phyloP scores from a whole-genome alignment of 1,140 invertebrate genomes.

The Zeugodacus cucurbitae region DNA sequence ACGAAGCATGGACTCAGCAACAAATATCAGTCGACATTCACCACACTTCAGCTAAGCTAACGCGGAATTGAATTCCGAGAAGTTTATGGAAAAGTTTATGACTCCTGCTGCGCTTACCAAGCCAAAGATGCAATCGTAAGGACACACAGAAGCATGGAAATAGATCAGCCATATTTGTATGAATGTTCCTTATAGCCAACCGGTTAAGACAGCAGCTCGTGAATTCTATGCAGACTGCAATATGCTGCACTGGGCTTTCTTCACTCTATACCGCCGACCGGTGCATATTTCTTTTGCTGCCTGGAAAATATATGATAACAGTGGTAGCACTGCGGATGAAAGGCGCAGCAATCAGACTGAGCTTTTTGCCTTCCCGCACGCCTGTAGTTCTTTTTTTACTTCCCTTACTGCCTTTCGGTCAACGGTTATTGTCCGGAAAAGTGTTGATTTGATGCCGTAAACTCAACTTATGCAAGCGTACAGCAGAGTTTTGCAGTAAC shows the following conservation, averaged over 20 bases:
- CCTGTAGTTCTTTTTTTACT: neutral
- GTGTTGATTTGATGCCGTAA: slow-evolving; percentile 26
- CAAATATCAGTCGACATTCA: neutral
- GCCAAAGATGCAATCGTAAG: neutral
- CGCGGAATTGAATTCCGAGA: slow-evolving; percentile 16
- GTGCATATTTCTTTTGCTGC: neutral
- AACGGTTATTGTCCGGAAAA: neutral
- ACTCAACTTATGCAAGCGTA: neutral
- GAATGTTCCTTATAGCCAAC: neutral
- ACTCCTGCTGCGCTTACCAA: neutral
- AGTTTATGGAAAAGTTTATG: slow-evolving; percentile 29
- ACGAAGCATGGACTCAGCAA: neutral
- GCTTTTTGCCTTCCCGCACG: neutral
- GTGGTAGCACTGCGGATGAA: neutral
- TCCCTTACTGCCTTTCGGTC: neutral
- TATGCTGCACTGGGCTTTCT: neutral
- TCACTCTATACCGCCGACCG: neutral
- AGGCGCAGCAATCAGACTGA: neutral
- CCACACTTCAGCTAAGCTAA: neutral
- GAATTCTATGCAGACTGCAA: neutral
- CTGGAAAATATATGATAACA: neutral
- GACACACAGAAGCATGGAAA: neutral
- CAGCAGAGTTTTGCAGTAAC: neutral
- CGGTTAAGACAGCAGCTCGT: neutral
- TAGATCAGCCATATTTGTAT: neutral